These are phyloP conservation scores for Epinephelus moara DNA, from an alignment of 2,113 vertebrate species.

Conservation along the genomic window DNA sequence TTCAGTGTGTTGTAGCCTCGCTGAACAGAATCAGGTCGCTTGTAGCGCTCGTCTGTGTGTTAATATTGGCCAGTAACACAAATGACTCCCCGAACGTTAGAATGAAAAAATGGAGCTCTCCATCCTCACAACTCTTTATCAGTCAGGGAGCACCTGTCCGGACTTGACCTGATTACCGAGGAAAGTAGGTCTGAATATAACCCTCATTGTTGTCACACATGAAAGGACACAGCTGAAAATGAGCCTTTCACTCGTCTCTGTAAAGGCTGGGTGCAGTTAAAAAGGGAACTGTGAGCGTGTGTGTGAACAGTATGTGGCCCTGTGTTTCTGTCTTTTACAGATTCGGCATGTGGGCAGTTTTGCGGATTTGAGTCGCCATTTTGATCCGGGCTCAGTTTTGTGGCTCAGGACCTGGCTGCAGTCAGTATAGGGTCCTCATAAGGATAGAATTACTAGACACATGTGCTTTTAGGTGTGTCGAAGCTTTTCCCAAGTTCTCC, in stretches of 20 bases:
- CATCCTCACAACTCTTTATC: conserved; percentile 72
- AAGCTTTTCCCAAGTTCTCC: background rate
- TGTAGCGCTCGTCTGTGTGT: conserved; percentile 24
- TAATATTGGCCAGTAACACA: conserved; percentile 22
- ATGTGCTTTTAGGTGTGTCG: conserved; percentile 12
- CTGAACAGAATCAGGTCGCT: conserved; percentile 16
- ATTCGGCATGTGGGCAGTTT: conserved; percentile 5
- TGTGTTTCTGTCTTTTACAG: conserved; percentile 12
- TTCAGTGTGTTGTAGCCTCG: background rate
- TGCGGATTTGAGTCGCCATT: conserved; percentile 1
- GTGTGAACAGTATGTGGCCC: background rate
- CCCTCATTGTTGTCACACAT: conserved; percentile 57
- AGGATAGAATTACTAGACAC: background rate
- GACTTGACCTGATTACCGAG: conserved; percentile 75
- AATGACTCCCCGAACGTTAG: conserved; percentile 18
- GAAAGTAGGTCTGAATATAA: conserved; percentile 79
- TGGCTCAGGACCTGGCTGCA: background rate
- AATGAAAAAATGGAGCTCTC: conserved; percentile 59
- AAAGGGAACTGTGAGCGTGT: background rate
- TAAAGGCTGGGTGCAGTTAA: conserved; percentile 11
- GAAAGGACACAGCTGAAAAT: conserved; percentile 47
- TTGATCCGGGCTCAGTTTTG: conserved; percentile 1
- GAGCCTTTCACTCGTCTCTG: conserved; percentile 34
- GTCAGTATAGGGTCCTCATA: background rate
- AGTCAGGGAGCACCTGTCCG: conserved; percentile 76